Base-by-base conservation (phyloP, 2,113 vertebrate genomes). In the Dipodomys stephensi region DNA sequence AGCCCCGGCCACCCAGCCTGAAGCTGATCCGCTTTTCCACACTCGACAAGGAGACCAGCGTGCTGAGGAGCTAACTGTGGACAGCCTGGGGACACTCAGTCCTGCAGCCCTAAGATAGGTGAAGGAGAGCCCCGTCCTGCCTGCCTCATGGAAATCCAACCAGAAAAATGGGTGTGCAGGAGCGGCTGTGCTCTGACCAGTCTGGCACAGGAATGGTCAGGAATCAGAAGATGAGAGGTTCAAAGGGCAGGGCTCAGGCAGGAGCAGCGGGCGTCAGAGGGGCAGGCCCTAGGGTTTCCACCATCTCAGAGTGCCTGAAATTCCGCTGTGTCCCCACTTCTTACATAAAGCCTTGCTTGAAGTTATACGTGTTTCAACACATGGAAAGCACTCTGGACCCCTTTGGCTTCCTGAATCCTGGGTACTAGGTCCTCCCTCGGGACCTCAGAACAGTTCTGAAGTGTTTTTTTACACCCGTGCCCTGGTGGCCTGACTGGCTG, bases 21-120 rank as follows among this genome's bases (percentile, higher is more conserved):
- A 98, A 27, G 68, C 83, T 98, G 73, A 49, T 98, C 65, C 94
- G 96, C 25, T 98, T 99, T 62, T 98, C 98, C 2, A 97, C 97
- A 0, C 92, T 98, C 39, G 0, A 84, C 2, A 98, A 98, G 92
- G 93, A 98, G 87, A 96, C 97, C 39, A 80, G 4, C 2, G 95
- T 95, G 25, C 13, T 98, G 69, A 6, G 88, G 84, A 89, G 96
- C 7, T 98, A 88, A 97, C 0, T 0, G 7, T 6, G 0, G 46
- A 65, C 49, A 53, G 11, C 30, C n/a, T 0, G 1, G 20, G 87
- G 68, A 13, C 68, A 73, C 72, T 39, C 10, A 39, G 71, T 23
- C 23, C 53, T 1, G 9, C 27, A 67, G 49, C 46, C 69, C 62
- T 39, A 15, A 3, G 49, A 49, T 4, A 16, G 16, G 25, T 1